Conservation (phyloP, 2,888 invertebrate species). For the Brenthis daphne region DNA sequence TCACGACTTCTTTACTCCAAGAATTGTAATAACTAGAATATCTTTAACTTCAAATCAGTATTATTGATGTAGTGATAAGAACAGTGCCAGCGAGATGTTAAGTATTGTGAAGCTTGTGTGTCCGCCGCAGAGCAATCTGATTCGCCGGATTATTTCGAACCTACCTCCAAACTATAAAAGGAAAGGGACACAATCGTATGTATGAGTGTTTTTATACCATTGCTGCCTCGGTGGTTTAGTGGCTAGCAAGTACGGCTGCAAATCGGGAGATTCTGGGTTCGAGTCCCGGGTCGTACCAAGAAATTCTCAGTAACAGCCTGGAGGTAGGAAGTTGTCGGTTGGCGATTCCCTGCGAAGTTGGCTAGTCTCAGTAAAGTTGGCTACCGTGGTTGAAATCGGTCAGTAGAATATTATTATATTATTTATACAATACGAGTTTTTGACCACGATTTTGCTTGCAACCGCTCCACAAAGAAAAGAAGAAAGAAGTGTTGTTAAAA, state of each 20-base stretch:
- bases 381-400: too few species aligned
- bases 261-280: background rate
- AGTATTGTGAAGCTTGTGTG: background rate
- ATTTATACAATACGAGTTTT: too few species aligned
- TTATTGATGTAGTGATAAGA: constrained; percentile 8
- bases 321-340: too few species aligned
- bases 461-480: too few species aligned
- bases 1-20: constrained; percentile 6
- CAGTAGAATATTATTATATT: too few species aligned
- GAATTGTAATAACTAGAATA: constrained; percentile 6
- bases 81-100: background rate
- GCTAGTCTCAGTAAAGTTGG: too few species aligned
- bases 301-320: too few species aligned
- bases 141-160: background rate
- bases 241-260: background rate
- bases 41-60: background rate
- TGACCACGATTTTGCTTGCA: too few species aligned
- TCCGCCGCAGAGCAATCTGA: background rate
- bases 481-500: too few species aligned
- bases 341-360: too few species aligned
- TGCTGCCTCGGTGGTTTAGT: too few species aligned
- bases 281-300: too few species aligned
- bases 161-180: constrained; percentile 6
- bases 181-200: constrained; percentile 12
- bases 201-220: background rate